phyloP scores from a whole-genome alignment of 2,113 vertebrate genomes.

The Heliornis fulica region DNA sequence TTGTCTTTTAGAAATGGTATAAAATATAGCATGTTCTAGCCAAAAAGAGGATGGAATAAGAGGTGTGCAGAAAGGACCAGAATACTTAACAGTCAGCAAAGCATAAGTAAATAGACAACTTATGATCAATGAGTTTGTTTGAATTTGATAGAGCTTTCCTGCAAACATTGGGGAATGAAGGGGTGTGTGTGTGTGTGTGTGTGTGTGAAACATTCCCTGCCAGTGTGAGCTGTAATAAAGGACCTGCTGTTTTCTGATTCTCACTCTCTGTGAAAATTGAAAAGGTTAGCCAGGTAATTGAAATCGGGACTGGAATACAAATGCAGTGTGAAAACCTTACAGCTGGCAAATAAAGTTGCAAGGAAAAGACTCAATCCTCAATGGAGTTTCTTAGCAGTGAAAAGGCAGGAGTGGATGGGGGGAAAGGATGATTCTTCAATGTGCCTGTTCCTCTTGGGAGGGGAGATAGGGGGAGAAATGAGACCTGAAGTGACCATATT shows the following conservation, averaged over 20 bases:
- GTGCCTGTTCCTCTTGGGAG: neutral
- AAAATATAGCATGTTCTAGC: neutral
- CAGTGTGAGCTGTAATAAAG: conserved; percentile 46
- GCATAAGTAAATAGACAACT: conserved; percentile 43
- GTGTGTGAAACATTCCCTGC: neutral
- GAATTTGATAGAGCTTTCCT: conserved; percentile 45
- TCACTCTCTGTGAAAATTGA: conserved; percentile 62
- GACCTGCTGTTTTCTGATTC: conserved; percentile 50
- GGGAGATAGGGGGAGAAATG: neutral
- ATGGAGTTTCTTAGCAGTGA: neutral
- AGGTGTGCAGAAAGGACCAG: neutral
- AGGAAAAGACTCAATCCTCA: neutral
- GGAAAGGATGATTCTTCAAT: neutral
- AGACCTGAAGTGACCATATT: neutral
- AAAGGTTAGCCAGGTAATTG: conserved; percentile 70
- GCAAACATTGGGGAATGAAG: conserved; percentile 1
- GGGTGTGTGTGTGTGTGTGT: neutral
- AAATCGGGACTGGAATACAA: conserved; percentile 68
- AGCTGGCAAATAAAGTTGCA: conserved; percentile 30
- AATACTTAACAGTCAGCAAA: conserved; percentile 23
- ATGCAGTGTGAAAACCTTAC: neutral
- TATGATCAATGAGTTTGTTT: conserved; percentile 52
- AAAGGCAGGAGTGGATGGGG: neutral
- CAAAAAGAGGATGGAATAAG: neutral
- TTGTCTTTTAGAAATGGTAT: neutral